These are phyloP conservation scores for Eurypyga helias DNA, from an alignment of 2,113 vertebrate species.

Conservation along the genomic window DNA sequence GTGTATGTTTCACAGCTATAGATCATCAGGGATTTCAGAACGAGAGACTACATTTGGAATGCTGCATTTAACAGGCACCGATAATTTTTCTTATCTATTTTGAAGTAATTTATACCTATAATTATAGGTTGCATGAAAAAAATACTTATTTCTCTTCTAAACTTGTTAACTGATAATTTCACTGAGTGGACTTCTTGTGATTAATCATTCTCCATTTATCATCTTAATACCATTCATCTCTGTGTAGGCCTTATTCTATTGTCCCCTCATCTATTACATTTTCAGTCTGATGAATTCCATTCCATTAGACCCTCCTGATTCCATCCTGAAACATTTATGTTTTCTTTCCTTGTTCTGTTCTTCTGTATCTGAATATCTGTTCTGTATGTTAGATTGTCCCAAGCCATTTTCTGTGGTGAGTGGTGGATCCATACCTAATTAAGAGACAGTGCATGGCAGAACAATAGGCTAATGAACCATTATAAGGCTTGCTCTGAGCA, in stretches of 20 bases:
- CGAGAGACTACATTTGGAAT: background rate
- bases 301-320: background rate
- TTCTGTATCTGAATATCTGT: background rate
- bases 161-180: background rate
- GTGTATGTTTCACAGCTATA: background rate
- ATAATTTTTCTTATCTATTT: background rate
- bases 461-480: background rate
- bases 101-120: background rate
- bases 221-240: background rate
- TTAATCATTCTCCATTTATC: background rate
- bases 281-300: background rate
- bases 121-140: background rate
- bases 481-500: background rate
- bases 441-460: background rate
- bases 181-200: background rate
- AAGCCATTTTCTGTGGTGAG: background rate
- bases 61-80: background rate
- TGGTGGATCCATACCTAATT: background rate
- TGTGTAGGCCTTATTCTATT: background rate
- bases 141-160: background rate
- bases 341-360: background rate
- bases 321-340: background rate
- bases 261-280: background rate
- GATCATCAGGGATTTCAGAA: background rate
- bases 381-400: background rate